These are phyloP conservation scores for Clarias batrachus DNA, from an alignment of 2,113 vertebrate genomes.

Conservation along the genomic window DNA sequence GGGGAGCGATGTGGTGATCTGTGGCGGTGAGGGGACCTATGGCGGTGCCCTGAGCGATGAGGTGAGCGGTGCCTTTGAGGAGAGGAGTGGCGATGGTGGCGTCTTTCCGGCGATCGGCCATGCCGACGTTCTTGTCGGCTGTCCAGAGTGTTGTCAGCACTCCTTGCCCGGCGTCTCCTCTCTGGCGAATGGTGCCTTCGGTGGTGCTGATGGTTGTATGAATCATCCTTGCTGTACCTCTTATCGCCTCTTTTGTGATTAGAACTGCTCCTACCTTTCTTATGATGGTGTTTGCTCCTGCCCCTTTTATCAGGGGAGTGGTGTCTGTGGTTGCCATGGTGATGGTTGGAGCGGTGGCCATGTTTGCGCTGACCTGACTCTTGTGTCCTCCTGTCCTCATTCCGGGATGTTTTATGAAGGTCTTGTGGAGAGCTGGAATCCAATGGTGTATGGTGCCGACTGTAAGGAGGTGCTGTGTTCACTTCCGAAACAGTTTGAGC, in stretches of 20 bases:
- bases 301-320: conserved; percentile 79
- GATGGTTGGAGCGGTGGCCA: conserved; percentile 78
- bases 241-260: conserved; percentile 65
- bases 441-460: conserved; percentile 74
- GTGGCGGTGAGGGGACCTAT: conserved; percentile 77
- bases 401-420: conserved; percentile 86
- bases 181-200: conserved; percentile 76
- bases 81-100: conserved; percentile 71
- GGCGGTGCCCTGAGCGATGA: conserved; percentile 62
- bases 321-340: conserved; percentile 78
- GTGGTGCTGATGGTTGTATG: conserved; percentile 61
- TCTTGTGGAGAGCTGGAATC: conserved; percentile 88
- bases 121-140: conserved; percentile 62
- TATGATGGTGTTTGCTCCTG: conserved; percentile 58
- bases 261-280: conserved; percentile 39
- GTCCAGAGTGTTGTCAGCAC: conserved; percentile 85
- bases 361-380: conserved; percentile 75
- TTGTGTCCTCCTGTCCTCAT: conserved; percentile 79
- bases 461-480: conserved; percentile 72
- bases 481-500: conserved; percentile 96
- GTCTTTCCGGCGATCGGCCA: conserved; percentile 79
- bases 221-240: conserved; percentile 59
- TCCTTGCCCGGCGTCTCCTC: conserved; percentile 77
- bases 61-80: conserved; percentile 75
- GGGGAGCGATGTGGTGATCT: conserved; percentile 72